phyloP scores from a whole-genome alignment of 2,113 vertebrate species.

The Solenodon paradoxus region DNA sequence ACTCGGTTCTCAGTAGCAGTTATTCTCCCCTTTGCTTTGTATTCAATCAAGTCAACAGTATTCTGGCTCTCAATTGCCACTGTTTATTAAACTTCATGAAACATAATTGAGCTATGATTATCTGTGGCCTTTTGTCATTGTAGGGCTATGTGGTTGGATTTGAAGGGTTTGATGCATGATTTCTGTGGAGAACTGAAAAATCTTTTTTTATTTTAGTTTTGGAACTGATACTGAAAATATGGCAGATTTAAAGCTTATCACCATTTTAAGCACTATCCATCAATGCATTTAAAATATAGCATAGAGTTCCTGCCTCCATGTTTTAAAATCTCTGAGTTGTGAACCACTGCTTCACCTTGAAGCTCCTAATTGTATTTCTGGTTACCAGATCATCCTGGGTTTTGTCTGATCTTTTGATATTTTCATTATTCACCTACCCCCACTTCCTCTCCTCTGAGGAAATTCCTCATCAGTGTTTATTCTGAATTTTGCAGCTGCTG shows the following conservation, averaged over 20 bases:
- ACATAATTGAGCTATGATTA: slow-evolving; percentile 9
- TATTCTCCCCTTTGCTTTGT: neutral
- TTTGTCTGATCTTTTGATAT: neutral
- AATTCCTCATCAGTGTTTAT: neutral
- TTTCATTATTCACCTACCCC: neutral
- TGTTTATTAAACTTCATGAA: neutral
- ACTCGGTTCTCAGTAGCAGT: neutral
- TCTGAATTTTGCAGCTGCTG: neutral
- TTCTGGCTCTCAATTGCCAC: neutral
- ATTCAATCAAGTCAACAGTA: neutral
- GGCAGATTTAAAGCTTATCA: neutral
- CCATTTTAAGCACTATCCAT: neutral
- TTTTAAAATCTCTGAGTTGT: neutral
- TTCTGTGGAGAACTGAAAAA: neutral
- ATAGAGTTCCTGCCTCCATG: neutral
- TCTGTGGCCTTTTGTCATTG: slow-evolving; percentile 25
- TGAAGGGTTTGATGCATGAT: neutral
- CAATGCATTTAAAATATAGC: neutral
- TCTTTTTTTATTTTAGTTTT: slow-evolving; percentile 3
- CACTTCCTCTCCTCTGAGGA: neutral
- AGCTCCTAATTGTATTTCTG: neutral
- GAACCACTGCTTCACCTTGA: neutral
- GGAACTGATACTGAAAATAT: neutral
- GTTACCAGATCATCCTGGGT: neutral
- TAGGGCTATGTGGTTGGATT: neutral